Evolutionary conservation across 2,113 vertebrate species (phyloP).

Genomic region (Xenopus laevis): DNA sequence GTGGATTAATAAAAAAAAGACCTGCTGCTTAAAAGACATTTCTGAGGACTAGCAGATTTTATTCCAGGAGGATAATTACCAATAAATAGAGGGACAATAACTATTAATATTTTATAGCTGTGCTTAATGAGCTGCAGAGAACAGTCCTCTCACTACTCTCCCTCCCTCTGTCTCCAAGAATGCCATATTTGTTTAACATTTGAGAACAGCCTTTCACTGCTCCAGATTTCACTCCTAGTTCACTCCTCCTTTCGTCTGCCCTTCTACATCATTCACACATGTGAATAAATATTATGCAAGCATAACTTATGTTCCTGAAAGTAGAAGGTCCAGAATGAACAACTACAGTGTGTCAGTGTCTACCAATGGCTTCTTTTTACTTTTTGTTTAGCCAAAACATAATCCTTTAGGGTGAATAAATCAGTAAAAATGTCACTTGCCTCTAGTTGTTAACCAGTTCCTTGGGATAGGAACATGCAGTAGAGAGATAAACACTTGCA

Average conservation of each 20-base stretch:
- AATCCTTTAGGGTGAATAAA: neutral
- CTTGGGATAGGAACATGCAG: no score
- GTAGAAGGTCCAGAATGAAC: neutral
- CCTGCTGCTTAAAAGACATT: constrained; percentile 67
- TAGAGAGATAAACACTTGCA: neutral
- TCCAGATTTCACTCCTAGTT: neutral
- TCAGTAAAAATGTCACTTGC: neutral
- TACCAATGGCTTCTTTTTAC: neutral
- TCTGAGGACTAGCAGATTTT: constrained; percentile 62
- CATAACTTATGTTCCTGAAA: constrained; percentile 7
- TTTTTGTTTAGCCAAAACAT: neutral
- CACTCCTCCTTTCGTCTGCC: neutral
- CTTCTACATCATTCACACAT: constrained; percentile 19
- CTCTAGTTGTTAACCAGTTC: neutral
- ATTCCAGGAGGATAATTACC: constrained; percentile 69
- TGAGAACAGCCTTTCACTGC: constrained; percentile 2
- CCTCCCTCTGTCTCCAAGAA: constrained; percentile 3
- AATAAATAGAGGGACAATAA: constrained; percentile 71
- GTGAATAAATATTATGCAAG: constrained; percentile 28
- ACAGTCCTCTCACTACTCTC: constrained; percentile 10
- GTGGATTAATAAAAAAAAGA: constrained; percentile 57
- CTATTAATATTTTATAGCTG: constrained; percentile 72
- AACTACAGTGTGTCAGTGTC: neutral
- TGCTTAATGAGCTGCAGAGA: constrained; percentile 67
- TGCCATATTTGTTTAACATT: constrained; percentile 13